phyloP scores from a whole-genome alignment of 2,888 invertebrate species.

The Colletes collaris region DNA sequence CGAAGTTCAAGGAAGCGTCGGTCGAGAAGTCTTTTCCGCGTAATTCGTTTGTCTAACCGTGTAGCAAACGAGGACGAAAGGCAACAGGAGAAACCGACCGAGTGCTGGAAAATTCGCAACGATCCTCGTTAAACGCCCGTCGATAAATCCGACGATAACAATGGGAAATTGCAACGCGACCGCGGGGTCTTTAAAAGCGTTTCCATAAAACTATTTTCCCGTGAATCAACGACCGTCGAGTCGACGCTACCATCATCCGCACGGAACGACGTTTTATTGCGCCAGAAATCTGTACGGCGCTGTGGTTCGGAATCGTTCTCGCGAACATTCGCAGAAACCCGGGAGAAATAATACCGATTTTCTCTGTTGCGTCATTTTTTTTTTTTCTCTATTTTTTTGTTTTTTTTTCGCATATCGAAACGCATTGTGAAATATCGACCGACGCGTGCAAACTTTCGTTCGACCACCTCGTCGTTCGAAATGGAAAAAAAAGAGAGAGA shows the following conservation, averaged over 20 bases:
- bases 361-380: no score
- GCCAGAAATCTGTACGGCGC: constrained; percentile 2
- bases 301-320: neutral
- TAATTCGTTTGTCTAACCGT: constrained; percentile 44
- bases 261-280: neutral
- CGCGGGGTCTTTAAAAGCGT: constrained; percentile 12
- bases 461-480: neutral
- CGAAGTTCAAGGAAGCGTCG: constrained; percentile 46
- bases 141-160: constrained; percentile 6
- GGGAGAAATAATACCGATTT: neutral
- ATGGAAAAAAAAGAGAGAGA: neutral
- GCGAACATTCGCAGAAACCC: neutral
- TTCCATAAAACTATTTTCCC: neutral
- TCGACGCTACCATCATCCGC: neutral
- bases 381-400: no score
- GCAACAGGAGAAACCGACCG: neutral
- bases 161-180: neutral
- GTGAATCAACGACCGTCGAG: neutral
- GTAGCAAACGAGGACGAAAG: neutral
- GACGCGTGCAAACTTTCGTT: neutral
- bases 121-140: neutral
- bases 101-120: constrained; percentile 8
- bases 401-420: neutral
- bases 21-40: constrained; percentile 31
- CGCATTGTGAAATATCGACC: constrained; percentile 22